Conservation (phyloP, 64 coral and sea anemone genomes). For the Catalaphyllia jardinei region DNA sequence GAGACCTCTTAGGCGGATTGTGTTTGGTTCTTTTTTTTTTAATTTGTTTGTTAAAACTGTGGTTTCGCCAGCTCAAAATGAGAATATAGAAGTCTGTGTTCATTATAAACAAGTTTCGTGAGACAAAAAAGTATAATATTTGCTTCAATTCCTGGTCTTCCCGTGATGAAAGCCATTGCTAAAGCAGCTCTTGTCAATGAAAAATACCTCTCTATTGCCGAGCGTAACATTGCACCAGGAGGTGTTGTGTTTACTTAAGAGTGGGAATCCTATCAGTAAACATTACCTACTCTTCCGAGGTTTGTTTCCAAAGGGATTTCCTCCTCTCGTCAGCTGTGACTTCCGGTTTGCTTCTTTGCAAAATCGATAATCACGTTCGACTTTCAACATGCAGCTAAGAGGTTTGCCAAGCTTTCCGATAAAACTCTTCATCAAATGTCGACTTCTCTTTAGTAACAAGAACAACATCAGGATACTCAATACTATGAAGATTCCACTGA, state of each 20-base stretch:
- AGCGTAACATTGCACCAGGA: background rate
- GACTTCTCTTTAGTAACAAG: background rate
- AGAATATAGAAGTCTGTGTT: too few species aligned
- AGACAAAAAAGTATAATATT: background rate
- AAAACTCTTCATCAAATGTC: too few species aligned
- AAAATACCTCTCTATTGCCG: background rate
- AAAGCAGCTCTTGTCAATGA: background rate
- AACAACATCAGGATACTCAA: background rate
- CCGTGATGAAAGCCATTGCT: background rate
- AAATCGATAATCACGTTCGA: background rate
- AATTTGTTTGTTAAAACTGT: too few species aligned
- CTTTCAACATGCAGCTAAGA: background rate
- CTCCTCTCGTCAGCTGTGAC: background rate
- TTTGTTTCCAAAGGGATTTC: constrained; percentile 14
- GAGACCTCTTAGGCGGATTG: too few species aligned
- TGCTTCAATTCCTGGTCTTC: background rate
- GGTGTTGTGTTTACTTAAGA: background rate
- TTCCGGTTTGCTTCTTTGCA: constrained; percentile 3
- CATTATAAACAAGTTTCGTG: too few species aligned
- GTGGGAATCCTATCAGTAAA: background rate
- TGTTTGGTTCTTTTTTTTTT: too few species aligned
- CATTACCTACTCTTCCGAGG: background rate
- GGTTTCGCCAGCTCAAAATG: too few species aligned
- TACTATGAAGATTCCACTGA: background rate
- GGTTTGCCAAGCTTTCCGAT: background rate